Base-by-base conservation (phyloP, 2,888 invertebrate genomes). In the Molanna angustata region DNA sequence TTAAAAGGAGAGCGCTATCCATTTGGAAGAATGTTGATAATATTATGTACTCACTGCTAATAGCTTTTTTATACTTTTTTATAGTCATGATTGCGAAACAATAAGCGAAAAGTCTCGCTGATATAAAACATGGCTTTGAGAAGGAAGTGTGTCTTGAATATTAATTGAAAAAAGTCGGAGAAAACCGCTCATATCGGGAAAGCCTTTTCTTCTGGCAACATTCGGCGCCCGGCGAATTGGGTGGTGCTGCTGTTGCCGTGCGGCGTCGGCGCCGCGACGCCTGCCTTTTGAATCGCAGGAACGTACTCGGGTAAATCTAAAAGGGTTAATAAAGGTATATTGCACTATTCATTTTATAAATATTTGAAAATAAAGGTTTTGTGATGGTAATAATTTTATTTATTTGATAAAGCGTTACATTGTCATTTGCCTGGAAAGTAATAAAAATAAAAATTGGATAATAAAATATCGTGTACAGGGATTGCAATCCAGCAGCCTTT, bases 121-220 rank as follows among this genome's bases (percentile, higher is more conserved):
- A 13, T 20, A 20, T 46, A 46, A 46, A 35, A 16, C 46, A 35
- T 35, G 31, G 21, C 46, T 46, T 35, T 14, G 47, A n/a, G n/a
- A n/a, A 45, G 22, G 56, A 54, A 57, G 48, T 54, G 57, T 54
- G 57, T 48, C 43, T 53, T 54, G 57, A 57, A 57, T 57, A 57
- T 57, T 54, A 57, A 57, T 57, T 54, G 52, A 48, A 56, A 56
- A 56, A 52, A 52, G 37, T 35, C 42, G 21, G 52, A 14, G 49
- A 49, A 41, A 46, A 41, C 39, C 49, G 40, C 44, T 52, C 45
- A 47, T 33, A 52, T 42, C 33, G 49, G 16, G 52, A 52, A 40
- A 39, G 49, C 43, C 45, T 40, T 21, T 42, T 31, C 51, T n/a
- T n/a, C n/a, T n/a, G 46, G 50, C 50, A 50, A 21, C 35, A 46